These are phyloP conservation scores for Maniola hyperantus DNA, from an alignment of 2,888 invertebrate genomes.

Conservation along the genomic window DNA sequence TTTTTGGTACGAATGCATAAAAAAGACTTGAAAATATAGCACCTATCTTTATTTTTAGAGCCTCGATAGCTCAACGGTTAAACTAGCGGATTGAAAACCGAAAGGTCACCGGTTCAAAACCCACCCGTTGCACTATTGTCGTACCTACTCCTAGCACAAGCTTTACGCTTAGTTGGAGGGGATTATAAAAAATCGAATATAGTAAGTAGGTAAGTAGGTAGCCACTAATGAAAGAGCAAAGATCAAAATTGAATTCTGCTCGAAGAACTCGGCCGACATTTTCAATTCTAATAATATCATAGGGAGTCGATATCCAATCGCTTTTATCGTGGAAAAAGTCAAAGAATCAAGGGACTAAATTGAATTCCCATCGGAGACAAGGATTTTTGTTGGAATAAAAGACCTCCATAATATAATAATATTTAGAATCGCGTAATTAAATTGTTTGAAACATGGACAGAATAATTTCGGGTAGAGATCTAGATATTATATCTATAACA, in stretches of 20 bases:
- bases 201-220: background rate
- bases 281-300: slow-evolving; percentile 41
- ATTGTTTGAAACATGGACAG: slow-evolving; percentile 15
- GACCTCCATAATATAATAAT: slow-evolving; percentile 27
- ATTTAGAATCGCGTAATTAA: slow-evolving; percentile 29
- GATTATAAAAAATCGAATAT: no score
- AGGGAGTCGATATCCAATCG: slow-evolving; percentile 40
- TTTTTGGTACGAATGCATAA: no score
- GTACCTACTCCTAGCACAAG: no score
- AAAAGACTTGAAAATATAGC: no score
- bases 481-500: no score
- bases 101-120: no score
- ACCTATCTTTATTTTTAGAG: no score
- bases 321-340: slow-evolving; percentile 39
- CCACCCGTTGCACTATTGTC: no score
- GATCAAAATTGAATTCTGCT: slow-evolving; percentile 35
- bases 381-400: slow-evolving; percentile 33
- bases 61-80: no score
- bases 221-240: slow-evolving; percentile 34
- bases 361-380: slow-evolving; percentile 39
- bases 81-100: no score
- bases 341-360: slow-evolving; percentile 40
- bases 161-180: no score
- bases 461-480: background rate
- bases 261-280: slow-evolving; percentile 34